A percentile compares a stretch with the other conserved stretches of the same genome.
Conservation (phyloP, 2,797 vertebrate species). For the Perodicticus potto region DNA sequence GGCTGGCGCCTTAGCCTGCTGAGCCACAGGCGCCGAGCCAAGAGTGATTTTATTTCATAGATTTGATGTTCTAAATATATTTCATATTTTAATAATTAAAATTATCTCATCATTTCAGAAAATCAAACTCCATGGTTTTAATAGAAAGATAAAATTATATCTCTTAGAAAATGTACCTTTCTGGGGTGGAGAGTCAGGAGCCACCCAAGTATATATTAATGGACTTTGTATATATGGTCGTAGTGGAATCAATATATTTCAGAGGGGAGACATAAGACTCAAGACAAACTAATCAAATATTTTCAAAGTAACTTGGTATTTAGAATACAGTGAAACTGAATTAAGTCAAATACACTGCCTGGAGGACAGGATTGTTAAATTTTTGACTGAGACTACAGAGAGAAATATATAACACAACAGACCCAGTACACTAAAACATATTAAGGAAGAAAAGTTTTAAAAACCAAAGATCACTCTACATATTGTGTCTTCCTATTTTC, state of each 20-base stretch:
- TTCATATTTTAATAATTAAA: not conserved
- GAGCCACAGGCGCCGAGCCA: too few relatives aligned
- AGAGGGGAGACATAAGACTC: not conserved
- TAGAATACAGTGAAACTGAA: not conserved
- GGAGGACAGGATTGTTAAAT: not conserved
- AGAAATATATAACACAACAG: not conserved
- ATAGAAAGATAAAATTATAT: not conserved
- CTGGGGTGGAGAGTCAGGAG: accelerated
- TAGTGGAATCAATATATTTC: not conserved
- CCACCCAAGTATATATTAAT: not conserved
- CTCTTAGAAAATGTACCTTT: not conserved
- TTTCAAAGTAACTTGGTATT: not conserved
- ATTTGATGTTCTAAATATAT: not conserved
- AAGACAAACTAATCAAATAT: not conserved
- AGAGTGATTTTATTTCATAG: not conserved
- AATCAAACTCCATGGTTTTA: not conserved
- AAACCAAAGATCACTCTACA: not conserved
- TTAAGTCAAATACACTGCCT: not conserved
- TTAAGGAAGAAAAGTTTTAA: not conserved
- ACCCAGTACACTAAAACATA: not conserved
- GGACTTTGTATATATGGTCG: not conserved
- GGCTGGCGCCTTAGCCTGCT: too few relatives aligned
- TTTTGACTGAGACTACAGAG: not conserved
- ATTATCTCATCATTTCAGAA: not conserved
- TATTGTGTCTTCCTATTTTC: not conserved